Evolutionary conservation across 1,140 invertebrate genomes (phyloP), one percentile per base, ranked within the genome.

Genomic region (Achroia grisella): DNA sequence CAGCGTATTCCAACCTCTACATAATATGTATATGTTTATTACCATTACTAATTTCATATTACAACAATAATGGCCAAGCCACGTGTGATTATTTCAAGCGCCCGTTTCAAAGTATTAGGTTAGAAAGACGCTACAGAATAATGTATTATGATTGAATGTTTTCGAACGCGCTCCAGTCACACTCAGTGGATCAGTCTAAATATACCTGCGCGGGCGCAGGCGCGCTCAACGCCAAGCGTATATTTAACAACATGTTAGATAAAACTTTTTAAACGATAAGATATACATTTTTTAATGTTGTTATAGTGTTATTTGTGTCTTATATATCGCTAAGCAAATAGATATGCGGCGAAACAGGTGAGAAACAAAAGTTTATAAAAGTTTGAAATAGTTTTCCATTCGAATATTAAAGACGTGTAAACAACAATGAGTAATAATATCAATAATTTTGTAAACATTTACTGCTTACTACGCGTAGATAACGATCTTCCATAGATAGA

Each of bases 101-200:
- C n/a, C n/a, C n/a, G 12, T 35, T 14, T 35, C 10, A 35, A 35
- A 14, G 33, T 35, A 14, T 54, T 48, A 63, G 53, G 48, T 56
- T 54, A 56, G 43, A 54, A 56, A n/a, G 10, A n/a, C 3, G 13
- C 14, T 13, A 15, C 35, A 15, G 10, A n/a, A 31, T 15, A 15
- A n/a, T 37, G n/a, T 35, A 35, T 35, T 35, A 35, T 34, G 10
- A 36, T 14, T 15, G n/a, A 9, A 17, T 14, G 59, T 65, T 71
- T 78, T 66, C 52, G 57, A 67, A 71, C 65, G 68, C 39, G 59
- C 44, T 52, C 56, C 53, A 67, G 71, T 73, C 66, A 61, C 70
- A 72, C 58, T 62, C 60, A 48, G 58, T 60, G 67, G 62, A 71
- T 72, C 80, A 79, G 72, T 84, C 80, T 81, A 84, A 82, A 82